These are phyloP conservation scores for Micrasema minimum DNA, from an alignment of 1,140 invertebrate genomes.

Conservation along the genomic window DNA sequence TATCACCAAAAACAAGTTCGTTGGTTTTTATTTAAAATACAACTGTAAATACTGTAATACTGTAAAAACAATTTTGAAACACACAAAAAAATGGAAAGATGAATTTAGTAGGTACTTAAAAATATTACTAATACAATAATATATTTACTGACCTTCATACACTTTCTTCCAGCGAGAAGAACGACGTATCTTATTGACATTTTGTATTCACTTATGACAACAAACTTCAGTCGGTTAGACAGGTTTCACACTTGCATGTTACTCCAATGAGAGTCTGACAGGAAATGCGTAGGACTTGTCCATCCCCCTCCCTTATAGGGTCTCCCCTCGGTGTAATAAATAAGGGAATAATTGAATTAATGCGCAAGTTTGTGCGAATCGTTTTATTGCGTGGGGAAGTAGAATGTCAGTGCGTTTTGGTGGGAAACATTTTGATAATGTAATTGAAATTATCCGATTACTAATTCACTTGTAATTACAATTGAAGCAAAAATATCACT, in stretches of 20 bases:
- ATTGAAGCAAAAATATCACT: no score
- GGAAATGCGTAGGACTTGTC: constrained; percentile 34
- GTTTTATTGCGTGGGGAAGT: constrained; percentile 26
- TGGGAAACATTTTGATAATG: constrained; percentile 39
- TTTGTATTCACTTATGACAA: neutral
- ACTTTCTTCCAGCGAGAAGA: constrained; percentile 21
- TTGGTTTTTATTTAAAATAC: no score
- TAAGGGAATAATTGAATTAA: constrained; percentile 52
- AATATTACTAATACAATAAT: no score
- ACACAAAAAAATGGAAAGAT: no score
- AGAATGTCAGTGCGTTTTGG: constrained; percentile 15
- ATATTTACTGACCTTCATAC: constrained; percentile 30
- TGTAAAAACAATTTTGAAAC: no score
- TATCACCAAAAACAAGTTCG: no score
- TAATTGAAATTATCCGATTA: no score
- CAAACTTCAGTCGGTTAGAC: neutral
- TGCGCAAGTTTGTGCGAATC: constrained; percentile 26
- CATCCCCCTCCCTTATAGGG: constrained; percentile 38
- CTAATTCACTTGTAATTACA: no score
- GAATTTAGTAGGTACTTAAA: no score
- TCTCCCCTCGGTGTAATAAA: constrained; percentile 36
- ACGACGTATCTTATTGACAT: constrained; percentile 33
- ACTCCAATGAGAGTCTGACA: constrained; percentile 37
- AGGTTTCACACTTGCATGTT: constrained; percentile 18
- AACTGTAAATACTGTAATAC: no score